These are phyloP conservation scores for Alouatta palliata DNA, from an alignment of 2,113 vertebrate species.

Conservation along the genomic window DNA sequence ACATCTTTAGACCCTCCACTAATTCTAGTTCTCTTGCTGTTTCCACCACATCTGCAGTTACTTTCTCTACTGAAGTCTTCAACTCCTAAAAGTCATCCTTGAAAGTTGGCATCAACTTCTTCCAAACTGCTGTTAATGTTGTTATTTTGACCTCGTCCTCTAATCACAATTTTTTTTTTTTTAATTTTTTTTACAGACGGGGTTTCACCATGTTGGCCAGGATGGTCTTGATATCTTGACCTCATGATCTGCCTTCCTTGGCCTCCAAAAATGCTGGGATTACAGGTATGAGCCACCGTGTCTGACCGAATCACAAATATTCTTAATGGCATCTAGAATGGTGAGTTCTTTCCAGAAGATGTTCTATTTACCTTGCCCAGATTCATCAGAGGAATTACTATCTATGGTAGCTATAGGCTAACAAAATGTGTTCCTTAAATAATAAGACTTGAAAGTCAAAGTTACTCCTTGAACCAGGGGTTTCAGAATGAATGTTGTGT, in stretches of 20 bases:
- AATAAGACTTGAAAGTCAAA: not conserved
- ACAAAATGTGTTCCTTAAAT: not conserved
- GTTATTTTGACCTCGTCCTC: not conserved
- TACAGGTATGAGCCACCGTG: too few relatives aligned
- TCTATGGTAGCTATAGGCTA: not conserved
- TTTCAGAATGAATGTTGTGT: not conserved
- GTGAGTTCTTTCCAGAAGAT: not conserved
- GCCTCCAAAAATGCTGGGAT: too few relatives aligned
- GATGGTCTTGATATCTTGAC: too few relatives aligned
- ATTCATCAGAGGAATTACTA: not conserved
- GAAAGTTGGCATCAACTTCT: not conserved
- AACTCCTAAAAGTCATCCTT: not conserved
- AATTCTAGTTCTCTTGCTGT: not conserved
- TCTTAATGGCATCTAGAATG: not conserved
- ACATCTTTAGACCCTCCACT: not conserved
- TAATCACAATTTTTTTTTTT: too few relatives aligned
- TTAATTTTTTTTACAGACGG: too few relatives aligned
- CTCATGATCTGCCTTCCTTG: too few relatives aligned
- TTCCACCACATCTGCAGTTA: not conserved
- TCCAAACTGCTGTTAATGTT: not conserved
- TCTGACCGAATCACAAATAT: not conserved
- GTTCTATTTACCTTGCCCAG: not conserved
- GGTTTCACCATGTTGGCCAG: too few relatives aligned
- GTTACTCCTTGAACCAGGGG: not conserved
- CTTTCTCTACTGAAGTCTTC: not conserved